phyloP scores from a whole-genome alignment of 2,888 invertebrate species.

The Anthophora plumipes region DNA sequence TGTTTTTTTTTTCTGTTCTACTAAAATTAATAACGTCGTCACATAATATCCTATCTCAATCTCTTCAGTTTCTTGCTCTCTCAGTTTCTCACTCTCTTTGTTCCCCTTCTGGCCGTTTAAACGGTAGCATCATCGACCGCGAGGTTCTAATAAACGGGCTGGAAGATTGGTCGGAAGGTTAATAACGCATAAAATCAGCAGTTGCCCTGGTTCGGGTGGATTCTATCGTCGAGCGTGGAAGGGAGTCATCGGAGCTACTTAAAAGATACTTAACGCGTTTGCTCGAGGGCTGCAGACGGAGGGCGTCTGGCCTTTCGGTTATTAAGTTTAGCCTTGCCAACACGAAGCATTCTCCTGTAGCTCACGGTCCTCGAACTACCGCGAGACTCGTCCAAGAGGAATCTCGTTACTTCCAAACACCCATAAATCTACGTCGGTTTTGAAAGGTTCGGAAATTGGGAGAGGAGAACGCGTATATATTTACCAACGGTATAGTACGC shows the following conservation, averaged over 20 bases:
- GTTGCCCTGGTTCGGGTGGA: conserved; percentile 5
- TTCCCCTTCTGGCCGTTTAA: not conserved
- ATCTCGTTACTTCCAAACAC: conserved; percentile 70
- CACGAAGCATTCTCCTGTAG: conserved; percentile 33
- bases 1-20: too few species aligned
- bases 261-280: conserved; percentile 45
- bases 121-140: not conserved
- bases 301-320: conserved; percentile 32
- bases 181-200: conserved; percentile 52
- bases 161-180: conserved; percentile 34
- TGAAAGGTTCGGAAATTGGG: conserved; percentile 74
- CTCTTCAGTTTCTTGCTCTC: not conserved
- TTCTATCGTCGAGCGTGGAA: conserved; percentile 27
- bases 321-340: conserved; percentile 43
- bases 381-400: conserved; percentile 62
- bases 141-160: conserved; percentile 29
- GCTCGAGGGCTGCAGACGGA: not conserved
- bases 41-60: not conserved
- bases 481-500: conserved; percentile 5
- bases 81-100: too few species aligned
- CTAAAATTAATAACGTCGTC: not conserved
- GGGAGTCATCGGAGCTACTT: conserved; percentile 38
- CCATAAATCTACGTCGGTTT: conserved; percentile 74
- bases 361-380: conserved; percentile 47
- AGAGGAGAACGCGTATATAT: conserved; percentile 58